Evolutionary conservation across 2,797 vertebrate species (phyloP), one percentile per base, ranked within the genome.

Genomic region (Lacerta agilis): DNA sequence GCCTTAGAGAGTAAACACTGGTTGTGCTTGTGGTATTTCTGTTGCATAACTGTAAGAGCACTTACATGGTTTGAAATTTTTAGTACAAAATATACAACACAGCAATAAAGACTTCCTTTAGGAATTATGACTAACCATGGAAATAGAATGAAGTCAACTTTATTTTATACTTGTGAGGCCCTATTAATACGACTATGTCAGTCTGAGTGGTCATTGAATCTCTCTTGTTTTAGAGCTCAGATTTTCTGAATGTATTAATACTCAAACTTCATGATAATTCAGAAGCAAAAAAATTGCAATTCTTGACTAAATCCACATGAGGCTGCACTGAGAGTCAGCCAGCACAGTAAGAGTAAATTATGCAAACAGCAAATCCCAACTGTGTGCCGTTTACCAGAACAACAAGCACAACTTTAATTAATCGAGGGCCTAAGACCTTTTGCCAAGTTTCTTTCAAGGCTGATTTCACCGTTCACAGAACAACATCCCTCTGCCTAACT

Each of bases 381-480:
- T 95, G 94, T 91, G 93, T 86, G 89, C 91, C 78, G 27, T 95
- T 96, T 96, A 96, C 94, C 94, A 94, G 94, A 93, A 94, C 95
- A 94, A 95, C 94, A 95, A 94, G 91, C 91, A 94, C 93, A 94
- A 91, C 92, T 95, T 95, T 95, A 95, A 96, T 95, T 96, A 95
- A 95, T 80, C 86, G 61, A 85, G 69, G 29, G 91, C 88, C 92
- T 93, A 92, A 91, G 94, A 95, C 92, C 86, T 79, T 92, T 87
- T 94, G 94, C 95, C 94, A 96, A 92, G 89, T 91, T 92, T 87
- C 79, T 94, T 94, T 95, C 94, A 94, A n/a, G 92, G 87, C 79
- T 87, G 92, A 94, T 95, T 96, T 95, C 93, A 92, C 95, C 93
- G 92, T 94, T 94, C 94, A 89, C 36, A 89, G 89, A 94, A 73